phyloP scores from a whole-genome alignment of 2,797 vertebrate species.

The Falco biarmicus region DNA sequence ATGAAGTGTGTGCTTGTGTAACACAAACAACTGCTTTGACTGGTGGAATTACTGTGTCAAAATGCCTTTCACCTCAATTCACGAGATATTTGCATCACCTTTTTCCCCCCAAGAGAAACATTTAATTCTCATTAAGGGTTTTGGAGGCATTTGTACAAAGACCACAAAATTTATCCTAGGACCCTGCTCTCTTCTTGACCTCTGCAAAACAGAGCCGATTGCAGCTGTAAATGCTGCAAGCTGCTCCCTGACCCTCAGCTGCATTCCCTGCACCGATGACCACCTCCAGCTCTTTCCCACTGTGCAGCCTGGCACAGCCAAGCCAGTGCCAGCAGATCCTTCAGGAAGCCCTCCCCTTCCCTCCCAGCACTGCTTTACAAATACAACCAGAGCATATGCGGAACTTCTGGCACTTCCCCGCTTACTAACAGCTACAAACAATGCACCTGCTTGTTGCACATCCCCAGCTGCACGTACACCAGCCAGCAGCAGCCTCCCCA shows the following conservation, averaged over 20 bases:
- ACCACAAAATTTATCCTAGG: neutral
- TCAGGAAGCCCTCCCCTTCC: neutral
- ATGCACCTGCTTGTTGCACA: neutral
- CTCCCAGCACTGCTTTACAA: neutral
- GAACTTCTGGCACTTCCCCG: neutral
- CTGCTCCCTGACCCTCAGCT: neutral
- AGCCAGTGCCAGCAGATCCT: neutral
- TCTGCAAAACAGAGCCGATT: accelerated
- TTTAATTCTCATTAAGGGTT: neutral
- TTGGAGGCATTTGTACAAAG: neutral
- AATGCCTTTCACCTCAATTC: neutral
- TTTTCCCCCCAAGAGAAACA: neutral
- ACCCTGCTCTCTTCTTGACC: neutral
- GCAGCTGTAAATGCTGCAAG: neutral
- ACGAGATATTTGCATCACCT: neutral
- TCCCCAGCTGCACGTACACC: neutral
- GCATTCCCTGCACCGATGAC: neutral
- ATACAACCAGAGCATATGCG: neutral
- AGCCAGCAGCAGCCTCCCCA: neutral
- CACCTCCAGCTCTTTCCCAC: neutral
- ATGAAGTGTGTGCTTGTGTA: neutral
- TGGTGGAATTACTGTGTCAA: neutral
- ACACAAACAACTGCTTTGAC: neutral
- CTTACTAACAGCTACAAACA: neutral
- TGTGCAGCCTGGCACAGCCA: neutral